Evolutionary conservation across 2,888 invertebrate species (phyloP).

Genomic region (Yponomeuta plumbellus): DNA sequence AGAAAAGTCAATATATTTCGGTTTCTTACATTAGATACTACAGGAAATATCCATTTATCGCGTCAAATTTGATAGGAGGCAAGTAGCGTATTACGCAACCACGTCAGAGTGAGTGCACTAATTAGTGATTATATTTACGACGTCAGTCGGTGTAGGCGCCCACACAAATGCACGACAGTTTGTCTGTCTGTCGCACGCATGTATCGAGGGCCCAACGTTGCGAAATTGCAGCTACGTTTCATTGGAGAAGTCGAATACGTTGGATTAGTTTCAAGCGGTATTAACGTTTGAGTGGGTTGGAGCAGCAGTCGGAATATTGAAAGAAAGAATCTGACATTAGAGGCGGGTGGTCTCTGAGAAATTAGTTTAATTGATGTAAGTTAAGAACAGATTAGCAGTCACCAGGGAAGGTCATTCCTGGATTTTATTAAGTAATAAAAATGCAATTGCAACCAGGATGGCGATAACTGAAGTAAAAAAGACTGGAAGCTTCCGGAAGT

Average conservation of each 20-base stretch:
- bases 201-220: constrained; percentile 3
- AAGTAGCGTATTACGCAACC: not conserved
- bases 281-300: not conserved
- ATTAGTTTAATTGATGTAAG: not conserved
- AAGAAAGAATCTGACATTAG: not conserved
- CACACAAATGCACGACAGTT: constrained; percentile 27
- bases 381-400: not conserved
- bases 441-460: too few species aligned
- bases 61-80: too few species aligned
- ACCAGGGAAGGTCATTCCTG: too few species aligned
- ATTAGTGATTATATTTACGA: constrained; percentile 53
- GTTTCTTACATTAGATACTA: too few species aligned
- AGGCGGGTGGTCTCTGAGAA: not conserved
- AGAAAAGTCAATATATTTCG: too few species aligned
- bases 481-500: too few species aligned
- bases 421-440: too few species aligned
- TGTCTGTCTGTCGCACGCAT: constrained; percentile 25
- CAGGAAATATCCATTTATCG: too few species aligned
- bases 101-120: constrained; percentile 32
- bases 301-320: not conserved
- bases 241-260: not conserved
- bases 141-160: constrained; percentile 23
- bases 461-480: too few species aligned
- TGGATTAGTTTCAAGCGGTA: not conserved
- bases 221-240: constrained; percentile 1